Conservation (phyloP, 2,797 vertebrate genomes). For the Poecilia picta region DNA sequence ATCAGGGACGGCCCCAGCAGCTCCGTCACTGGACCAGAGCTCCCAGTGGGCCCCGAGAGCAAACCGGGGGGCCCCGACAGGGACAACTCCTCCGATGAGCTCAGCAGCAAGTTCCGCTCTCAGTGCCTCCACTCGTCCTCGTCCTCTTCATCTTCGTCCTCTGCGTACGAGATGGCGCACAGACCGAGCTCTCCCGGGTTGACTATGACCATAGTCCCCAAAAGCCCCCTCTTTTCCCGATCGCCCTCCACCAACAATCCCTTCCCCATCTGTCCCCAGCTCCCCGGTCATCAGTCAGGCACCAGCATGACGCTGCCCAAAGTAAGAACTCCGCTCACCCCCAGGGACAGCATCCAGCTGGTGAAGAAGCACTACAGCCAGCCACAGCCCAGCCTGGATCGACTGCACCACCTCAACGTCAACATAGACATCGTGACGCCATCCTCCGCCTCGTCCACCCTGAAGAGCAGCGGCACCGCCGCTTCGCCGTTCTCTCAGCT, state of each 20-base stretch:
- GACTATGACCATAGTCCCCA: constrained; percentile 58
- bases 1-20: constrained; percentile 41
- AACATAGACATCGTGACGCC: constrained; percentile 81
- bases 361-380: constrained; percentile 93
- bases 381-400: constrained; percentile 83
- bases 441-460: constrained; percentile 70
- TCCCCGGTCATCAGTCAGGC: constrained; percentile 71
- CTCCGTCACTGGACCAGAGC: constrained; percentile 39
- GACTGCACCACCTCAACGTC: constrained; percentile 75
- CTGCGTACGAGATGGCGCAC: constrained; percentile 75
- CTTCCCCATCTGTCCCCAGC: constrained; percentile 54
- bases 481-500: constrained; percentile 82
- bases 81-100: constrained; percentile 79
- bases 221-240: constrained; percentile 67
- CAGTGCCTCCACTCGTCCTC: constrained; percentile 82
- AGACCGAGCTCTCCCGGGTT: constrained; percentile 51
- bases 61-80: constrained; percentile 58
- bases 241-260: constrained; percentile 77
- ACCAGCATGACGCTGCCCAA: constrained; percentile 93
- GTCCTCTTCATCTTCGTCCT: constrained; percentile 83
- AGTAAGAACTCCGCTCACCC: constrained; percentile 81
- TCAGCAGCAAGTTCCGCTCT: constrained; percentile 80
- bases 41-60: constrained; percentile 24
- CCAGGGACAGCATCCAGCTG: constrained; percentile 89
- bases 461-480: constrained; percentile 53